Conservation (phyloP, 2,888 invertebrate genomes). For the Tiliacea citrago region DNA sequence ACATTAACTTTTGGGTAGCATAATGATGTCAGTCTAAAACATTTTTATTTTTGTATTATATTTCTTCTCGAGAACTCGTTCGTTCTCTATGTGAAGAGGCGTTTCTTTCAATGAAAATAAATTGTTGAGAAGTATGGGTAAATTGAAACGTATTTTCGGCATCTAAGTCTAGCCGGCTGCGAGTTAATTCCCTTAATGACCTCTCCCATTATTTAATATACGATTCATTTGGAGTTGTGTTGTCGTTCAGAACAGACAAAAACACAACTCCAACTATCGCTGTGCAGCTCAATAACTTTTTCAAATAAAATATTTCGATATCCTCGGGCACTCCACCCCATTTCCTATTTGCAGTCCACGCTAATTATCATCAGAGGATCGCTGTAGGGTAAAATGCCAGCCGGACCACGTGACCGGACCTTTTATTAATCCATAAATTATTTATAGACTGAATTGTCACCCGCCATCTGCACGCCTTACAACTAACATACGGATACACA, state of each 20-base stretch:
- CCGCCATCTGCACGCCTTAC: constrained; percentile 67
- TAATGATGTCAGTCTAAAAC: too few species aligned
- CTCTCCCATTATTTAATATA: background rate
- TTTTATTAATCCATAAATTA: constrained; percentile 75
- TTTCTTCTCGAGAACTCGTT: background rate
- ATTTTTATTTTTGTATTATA: too few species aligned
- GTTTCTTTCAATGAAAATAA: background rate
- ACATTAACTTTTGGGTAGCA: too few species aligned
- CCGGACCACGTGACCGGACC: constrained; percentile 73
- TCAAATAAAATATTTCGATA: constrained; percentile 19
- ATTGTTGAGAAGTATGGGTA: background rate
- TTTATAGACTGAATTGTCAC: constrained; percentile 75
- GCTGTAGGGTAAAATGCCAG: constrained; percentile 70
- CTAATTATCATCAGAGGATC: constrained; percentile 72
- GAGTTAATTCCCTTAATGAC: background rate
- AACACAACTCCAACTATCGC: background rate
- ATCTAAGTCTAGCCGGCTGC: background rate
- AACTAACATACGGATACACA: constrained; percentile 32
- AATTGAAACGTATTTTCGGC: background rate
- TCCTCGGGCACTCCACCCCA: constrained; percentile 49
- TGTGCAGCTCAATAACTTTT: constrained; percentile 14
- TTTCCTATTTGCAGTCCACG: constrained; percentile 58
- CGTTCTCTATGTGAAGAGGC: too few species aligned
- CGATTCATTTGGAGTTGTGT: background rate
- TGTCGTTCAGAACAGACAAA: background rate